Conservation (phyloP, 2,113 vertebrate genomes). For the Epinephelus fuscoguttatus region DNA sequence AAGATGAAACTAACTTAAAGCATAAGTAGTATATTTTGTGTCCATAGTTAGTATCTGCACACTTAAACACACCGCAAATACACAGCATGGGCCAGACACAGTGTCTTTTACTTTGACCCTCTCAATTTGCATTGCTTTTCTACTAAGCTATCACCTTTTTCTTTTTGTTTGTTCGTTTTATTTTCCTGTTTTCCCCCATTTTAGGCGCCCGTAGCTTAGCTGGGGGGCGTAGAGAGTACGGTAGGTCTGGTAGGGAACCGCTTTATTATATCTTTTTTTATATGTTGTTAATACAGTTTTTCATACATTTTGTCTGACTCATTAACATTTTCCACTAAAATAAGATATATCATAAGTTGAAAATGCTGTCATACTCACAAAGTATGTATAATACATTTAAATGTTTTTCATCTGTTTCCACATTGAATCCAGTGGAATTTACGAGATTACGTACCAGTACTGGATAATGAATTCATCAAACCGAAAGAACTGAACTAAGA, state of each 20-base stretch:
- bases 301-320: slow-evolving; percentile 80
- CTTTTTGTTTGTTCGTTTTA: slow-evolving; percentile 74
- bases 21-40: slow-evolving; percentile 17
- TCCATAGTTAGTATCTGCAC: slow-evolving; percentile 38
- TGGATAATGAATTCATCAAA: slow-evolving; percentile 13
- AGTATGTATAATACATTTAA: slow-evolving; percentile 68
- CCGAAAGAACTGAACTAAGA: background rate
- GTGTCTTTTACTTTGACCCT: slow-evolving; percentile 67
- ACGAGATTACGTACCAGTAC: slow-evolving; percentile 15
- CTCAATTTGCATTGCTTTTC: slow-evolving; percentile 75
- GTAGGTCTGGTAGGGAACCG: slow-evolving; percentile 86
- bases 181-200: slow-evolving; percentile 70
- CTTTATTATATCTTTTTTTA: slow-evolving; percentile 79
- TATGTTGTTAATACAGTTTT: slow-evolving; percentile 75
- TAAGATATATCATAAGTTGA: slow-evolving; percentile 55
- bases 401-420: slow-evolving; percentile 76
- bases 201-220: slow-evolving; percentile 87
- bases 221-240: slow-evolving; percentile 86
- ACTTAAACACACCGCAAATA: slow-evolving; percentile 44
- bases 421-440: slow-evolving; percentile 58
- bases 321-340: slow-evolving; percentile 71
- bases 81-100: slow-evolving; percentile 70
- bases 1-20: slow-evolving; percentile 43
- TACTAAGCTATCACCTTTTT: slow-evolving; percentile 83
- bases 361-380: slow-evolving; percentile 55